Evolutionary conservation across 1,140 invertebrate genomes (phyloP).

Genomic region (Drosophila gunungcola): DNA sequence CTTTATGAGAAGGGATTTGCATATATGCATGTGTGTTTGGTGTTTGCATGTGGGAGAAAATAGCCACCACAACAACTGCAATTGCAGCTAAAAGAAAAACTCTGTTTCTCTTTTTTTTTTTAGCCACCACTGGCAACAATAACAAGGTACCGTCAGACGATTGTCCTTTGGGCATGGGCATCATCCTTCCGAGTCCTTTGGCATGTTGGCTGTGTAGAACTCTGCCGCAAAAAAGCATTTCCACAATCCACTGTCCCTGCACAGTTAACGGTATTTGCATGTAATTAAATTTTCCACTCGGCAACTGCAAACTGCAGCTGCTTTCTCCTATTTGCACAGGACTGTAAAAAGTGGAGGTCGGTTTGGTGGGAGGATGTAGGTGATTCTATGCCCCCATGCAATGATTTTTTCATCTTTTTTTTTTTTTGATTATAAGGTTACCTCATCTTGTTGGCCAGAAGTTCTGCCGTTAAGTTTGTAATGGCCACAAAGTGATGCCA

Average conservation of each 20-base stretch:
- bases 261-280: slow-evolving; percentile 73
- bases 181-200: slow-evolving; percentile 30
- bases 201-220: slow-evolving; percentile 30
- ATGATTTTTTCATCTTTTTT: neutral
- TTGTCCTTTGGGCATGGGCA: slow-evolving; percentile 48
- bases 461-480: slow-evolving; percentile 61
- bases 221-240: slow-evolving; percentile 8
- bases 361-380: slow-evolving; percentile 7
- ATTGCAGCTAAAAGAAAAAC: slow-evolving; percentile 45
- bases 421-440: slow-evolving; percentile 41
- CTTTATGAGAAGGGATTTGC: slow-evolving; percentile 46
- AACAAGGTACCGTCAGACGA: slow-evolving; percentile 41
- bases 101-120: slow-evolving; percentile 19
- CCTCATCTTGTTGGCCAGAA: slow-evolving; percentile 38
- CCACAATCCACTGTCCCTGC: slow-evolving; percentile 27
- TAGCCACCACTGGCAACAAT: slow-evolving; percentile 30
- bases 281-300: slow-evolving; percentile 77
- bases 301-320: slow-evolving; percentile 69
- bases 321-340: slow-evolving; percentile 62
- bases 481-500: slow-evolving; percentile 48
- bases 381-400: slow-evolving; percentile 17
- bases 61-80: slow-evolving; percentile 36
- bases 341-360: slow-evolving; percentile 41
- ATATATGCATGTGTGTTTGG: slow-evolving; percentile 13
- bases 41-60: slow-evolving; percentile 26